Percentiles rank a stretch among this genome's conserved stretches.
phyloP scores from a whole-genome alignment of 1,140 invertebrate species.

The Calephelis virginiensis region DNA sequence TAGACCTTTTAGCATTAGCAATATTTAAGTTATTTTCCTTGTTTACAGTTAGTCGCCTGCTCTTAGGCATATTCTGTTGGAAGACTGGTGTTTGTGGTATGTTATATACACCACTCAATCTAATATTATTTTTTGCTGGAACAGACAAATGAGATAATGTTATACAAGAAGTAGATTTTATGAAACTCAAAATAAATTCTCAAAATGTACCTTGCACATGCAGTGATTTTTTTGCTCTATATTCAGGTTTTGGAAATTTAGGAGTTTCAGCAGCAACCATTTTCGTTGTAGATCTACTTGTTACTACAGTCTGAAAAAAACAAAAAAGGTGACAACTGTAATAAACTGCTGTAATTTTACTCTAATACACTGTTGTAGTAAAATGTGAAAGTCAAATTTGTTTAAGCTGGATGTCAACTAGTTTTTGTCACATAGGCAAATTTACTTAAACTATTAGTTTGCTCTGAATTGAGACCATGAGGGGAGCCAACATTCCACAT shows the following conservation, averaged over 20 bases:
- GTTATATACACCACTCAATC: constrained; percentile 60
- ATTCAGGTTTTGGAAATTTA: constrained; percentile 54
- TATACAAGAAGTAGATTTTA: no score
- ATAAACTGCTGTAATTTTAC: neutral
- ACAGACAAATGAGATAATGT: constrained; percentile 8
- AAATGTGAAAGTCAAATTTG: no score
- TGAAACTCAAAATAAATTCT: neutral
- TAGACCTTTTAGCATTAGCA: constrained; percentile 31
- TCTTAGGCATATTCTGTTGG: constrained; percentile 32
- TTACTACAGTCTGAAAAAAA: constrained; percentile 33
- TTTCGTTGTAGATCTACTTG: constrained; percentile 26
- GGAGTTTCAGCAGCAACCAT: constrained; percentile 42
- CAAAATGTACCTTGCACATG: constrained; percentile 43
- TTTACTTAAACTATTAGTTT: no score
- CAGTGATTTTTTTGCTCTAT: constrained; percentile 50
- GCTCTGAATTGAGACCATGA: no score
- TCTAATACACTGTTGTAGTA: no score
- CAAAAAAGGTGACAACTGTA: neutral
- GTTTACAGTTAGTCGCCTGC: constrained; percentile 39
- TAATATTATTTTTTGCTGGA: constrained; percentile 46
- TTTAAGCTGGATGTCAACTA: no score
- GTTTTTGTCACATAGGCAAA: no score
- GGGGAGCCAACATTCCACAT: no score
- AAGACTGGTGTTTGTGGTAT: constrained; percentile 55
- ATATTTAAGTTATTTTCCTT: constrained; percentile 49